phyloP scores from a whole-genome alignment of 2,888 invertebrate species.

The Torymus auratus region DNA sequence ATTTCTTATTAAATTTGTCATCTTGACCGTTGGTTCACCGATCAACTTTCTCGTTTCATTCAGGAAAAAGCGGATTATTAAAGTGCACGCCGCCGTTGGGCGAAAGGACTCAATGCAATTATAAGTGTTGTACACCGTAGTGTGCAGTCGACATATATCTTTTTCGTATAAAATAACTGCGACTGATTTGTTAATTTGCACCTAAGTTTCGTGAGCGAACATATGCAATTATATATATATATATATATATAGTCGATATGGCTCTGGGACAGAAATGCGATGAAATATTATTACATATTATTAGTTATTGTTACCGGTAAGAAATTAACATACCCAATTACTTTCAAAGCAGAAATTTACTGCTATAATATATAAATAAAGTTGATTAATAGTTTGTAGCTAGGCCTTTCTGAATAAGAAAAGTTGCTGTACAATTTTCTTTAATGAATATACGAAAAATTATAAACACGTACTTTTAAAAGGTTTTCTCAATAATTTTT shows the following conservation, averaged over 20 bases:
- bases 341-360: background rate
- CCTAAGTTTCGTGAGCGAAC: constrained; percentile 49
- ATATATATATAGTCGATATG: constrained; percentile 30
- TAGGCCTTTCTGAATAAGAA: background rate
- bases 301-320: background rate
- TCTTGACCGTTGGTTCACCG: constrained; percentile 14
- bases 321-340: constrained; percentile 25
- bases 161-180: constrained; percentile 45
- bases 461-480: background rate
- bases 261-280: constrained; percentile 48
- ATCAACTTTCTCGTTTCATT: constrained; percentile 34
- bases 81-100: constrained; percentile 5
- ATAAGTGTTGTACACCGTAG: constrained; percentile 23
- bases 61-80: constrained; percentile 39
- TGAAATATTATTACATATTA: constrained; percentile 10
- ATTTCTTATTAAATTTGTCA: constrained; percentile 32
- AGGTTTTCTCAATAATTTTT: background rate
- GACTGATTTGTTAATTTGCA: constrained; percentile 46
- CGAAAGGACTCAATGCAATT: constrained; percentile 44
- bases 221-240: constrained; percentile 38
- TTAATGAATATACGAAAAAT: too few relatives aligned
- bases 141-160: constrained; percentile 40
- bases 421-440: too few relatives aligned
- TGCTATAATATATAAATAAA: too few relatives aligned
- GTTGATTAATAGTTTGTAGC: too few relatives aligned